Base-by-base conservation (phyloP, 1,140 invertebrate genomes). In the Drosophila watanabei region DNA sequence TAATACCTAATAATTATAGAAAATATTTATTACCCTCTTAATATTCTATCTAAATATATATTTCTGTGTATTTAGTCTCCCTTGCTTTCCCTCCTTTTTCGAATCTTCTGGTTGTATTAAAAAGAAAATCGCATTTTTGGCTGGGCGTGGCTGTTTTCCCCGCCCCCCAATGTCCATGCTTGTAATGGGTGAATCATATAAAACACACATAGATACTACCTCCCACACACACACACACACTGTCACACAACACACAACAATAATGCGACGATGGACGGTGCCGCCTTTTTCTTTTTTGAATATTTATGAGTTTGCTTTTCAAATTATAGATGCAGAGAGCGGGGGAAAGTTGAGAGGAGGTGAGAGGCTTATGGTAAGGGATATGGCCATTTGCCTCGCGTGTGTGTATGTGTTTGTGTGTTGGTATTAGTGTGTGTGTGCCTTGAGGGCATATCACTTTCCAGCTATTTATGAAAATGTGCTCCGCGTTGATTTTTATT, bases 301-400 rank as follows among this genome's bases (percentile, higher is more conserved):
- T 89, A 89, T 89, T 89, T 90, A 89, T 89, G 86, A 89, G 86
- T 90, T 90, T 85, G 86, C 82, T 90, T 89, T 85, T 90, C 78
- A 89, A 90, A 89, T 89, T 89, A 89, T 90, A 86, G 82, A 90
- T 90, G 85, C 82, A 89, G 78, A 80, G 56, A 37, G 54, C 24
- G 45, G 54, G 39, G 51, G 46, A 43, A 49, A 58, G 46, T 49
- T 37, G 43, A 49, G 24, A 49, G 39, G 37, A 33, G 37, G 51
- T 48, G 30, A 51, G 30, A n/a, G 35, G 52, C 24, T 58, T 46
- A 46, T 43, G 33, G 45, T 54, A 59, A 77, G 72, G 48, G 62
- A 77, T 69, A 78, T 24, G 49, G 75, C 57, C 49, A 78, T 60
- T 77, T 77, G 37, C 20, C 58, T 7, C 16, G 20, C 5, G 16